These are phyloP conservation scores for Caenorhabditis tropicalis DNA, from an alignment of 1,140 invertebrate genomes.

Conservation along the genomic window DNA sequence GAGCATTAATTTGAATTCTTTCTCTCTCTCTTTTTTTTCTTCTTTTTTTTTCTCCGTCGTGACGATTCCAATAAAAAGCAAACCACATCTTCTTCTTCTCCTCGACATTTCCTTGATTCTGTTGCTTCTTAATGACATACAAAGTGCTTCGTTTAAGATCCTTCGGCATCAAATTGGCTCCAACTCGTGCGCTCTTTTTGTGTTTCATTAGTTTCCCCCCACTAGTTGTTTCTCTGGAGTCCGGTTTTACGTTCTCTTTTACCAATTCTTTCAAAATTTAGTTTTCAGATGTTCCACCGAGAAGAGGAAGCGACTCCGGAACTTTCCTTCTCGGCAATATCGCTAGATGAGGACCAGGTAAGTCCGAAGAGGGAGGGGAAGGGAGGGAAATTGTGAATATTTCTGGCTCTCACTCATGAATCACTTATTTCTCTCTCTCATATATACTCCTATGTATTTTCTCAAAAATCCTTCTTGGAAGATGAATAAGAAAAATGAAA, in stretches of 20 bases:
- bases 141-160: not conserved
- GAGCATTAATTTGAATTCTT: not conserved
- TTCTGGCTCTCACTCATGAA: slow-evolving; percentile 6
- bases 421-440: not conserved
- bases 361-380: not conserved
- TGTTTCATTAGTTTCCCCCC: too few relatives aligned
- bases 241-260: too few relatives aligned
- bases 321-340: slow-evolving; percentile 11
- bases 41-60: not conserved
- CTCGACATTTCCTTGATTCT: not conserved
- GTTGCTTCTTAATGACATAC: slow-evolving; percentile 25
- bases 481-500: not conserved
- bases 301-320: not conserved
- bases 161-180: not conserved
- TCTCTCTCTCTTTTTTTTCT: not conserved
- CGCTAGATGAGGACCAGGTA: slow-evolving; percentile 29
- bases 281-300: not conserved
- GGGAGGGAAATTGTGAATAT: slow-evolving; percentile 14
- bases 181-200: not conserved
- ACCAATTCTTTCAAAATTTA: too few relatives aligned
- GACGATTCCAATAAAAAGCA: not conserved
- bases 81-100: not conserved
- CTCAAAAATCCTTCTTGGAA: not conserved
- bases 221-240: too few relatives aligned
- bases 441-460: not conserved